Evolutionary conservation across 2,113 vertebrate genomes (phyloP).

Genomic region (Aegithalos caudatus): DNA sequence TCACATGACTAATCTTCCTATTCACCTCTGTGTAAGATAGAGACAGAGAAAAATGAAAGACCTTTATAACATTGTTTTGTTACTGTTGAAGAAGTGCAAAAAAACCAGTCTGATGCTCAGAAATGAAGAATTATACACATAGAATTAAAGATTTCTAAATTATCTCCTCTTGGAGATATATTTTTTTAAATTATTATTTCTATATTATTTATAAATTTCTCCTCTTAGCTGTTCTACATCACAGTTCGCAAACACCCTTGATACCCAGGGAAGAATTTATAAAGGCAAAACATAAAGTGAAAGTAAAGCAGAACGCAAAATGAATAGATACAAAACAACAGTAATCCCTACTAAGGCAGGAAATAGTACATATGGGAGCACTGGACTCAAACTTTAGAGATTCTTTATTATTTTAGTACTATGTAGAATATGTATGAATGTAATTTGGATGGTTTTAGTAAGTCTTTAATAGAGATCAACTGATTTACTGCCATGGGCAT

Average conservation of each 20-base stretch:
- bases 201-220: no score
- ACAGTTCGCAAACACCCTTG: not conserved
- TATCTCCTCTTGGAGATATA: no score
- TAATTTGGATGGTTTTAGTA: not conserved
- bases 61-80: not conserved
- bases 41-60: not conserved
- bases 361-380: not conserved
- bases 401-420: not conserved
- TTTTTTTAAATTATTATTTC: no score
- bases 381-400: not conserved
- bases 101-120: not conserved
- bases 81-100: not conserved
- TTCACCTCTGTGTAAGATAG: not conserved
- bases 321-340: not conserved
- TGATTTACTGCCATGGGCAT: not conserved
- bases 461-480: not conserved
- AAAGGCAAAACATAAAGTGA: not conserved
- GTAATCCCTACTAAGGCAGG: not conserved
- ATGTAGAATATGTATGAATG: not conserved
- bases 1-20: not conserved
- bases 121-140: not conserved
- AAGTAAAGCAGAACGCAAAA: not conserved
- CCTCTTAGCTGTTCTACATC: not conserved
- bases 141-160: not conserved
- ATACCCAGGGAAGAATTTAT: not conserved